phyloP scores from a whole-genome alignment of 2,797 vertebrate species.

The Gouania willdenowi region DNA sequence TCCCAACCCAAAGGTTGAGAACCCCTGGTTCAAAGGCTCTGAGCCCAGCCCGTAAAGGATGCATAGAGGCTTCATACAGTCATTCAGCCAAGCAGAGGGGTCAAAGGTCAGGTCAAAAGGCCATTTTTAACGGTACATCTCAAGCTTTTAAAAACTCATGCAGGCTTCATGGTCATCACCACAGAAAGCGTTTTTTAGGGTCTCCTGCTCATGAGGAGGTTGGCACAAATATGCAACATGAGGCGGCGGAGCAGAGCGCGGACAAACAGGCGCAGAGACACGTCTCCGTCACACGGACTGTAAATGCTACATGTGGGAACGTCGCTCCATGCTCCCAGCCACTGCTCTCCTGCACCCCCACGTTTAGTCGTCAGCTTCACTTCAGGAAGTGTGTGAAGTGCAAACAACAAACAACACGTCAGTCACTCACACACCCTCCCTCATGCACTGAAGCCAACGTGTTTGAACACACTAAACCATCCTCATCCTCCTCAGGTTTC shows the following conservation, averaged over 20 bases:
- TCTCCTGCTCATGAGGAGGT: constrained; percentile 31
- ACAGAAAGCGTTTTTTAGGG: constrained; percentile 38
- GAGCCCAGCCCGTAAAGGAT: constrained; percentile 34
- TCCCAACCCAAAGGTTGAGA: too few species aligned
- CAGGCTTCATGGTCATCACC: constrained; percentile 37
- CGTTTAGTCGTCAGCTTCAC: too few species aligned
- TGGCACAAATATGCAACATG: constrained; percentile 47
- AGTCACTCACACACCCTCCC: constrained; percentile 31
- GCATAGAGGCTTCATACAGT: constrained; percentile 44
- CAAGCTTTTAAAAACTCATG: constrained; percentile 59
- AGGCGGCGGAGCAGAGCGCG: constrained; percentile 46
- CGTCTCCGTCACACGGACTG: constrained; percentile 56
- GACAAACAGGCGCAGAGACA: constrained; percentile 52
- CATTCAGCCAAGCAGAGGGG: constrained; percentile 39
- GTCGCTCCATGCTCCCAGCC: constrained; percentile 11
- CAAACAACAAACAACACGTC: constrained; percentile 15
- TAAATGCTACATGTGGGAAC: constrained; percentile 79
- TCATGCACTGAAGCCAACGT: constrained; percentile 10
- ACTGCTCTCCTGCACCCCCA: constrained; percentile 19
- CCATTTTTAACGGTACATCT: constrained; percentile 45
- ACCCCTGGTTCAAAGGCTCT: constrained; percentile 3
- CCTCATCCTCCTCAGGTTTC: constrained; percentile 4
- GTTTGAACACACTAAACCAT: constrained; percentile 7
- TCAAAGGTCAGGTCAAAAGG: constrained; percentile 41
- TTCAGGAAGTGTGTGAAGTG: too few species aligned